phyloP scores from a whole-genome alignment of 2,888 invertebrate species.

The Cephus rjabovi region DNA sequence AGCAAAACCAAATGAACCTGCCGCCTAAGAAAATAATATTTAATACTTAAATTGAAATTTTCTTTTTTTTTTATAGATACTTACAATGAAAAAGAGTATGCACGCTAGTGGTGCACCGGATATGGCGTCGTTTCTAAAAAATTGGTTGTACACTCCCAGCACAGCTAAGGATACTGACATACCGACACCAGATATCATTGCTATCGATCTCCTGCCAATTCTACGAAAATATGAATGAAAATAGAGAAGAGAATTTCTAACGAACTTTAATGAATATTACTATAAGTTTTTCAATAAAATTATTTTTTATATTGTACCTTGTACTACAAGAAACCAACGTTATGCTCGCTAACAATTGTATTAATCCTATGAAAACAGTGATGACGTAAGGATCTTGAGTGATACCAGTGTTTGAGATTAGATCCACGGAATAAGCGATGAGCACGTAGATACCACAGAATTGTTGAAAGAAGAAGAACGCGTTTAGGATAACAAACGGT shows the following conservation, averaged over 20 bases:
- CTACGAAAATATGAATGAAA: constrained; percentile 47
- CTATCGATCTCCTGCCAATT: constrained; percentile 69
- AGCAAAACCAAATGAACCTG: constrained; percentile 67
- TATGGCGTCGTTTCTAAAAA: constrained; percentile 41
- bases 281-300: neutral
- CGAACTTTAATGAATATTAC: constrained; percentile 17
- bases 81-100: constrained; percentile 54
- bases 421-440: constrained; percentile 36
- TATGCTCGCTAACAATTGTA: constrained; percentile 28
- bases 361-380: constrained; percentile 35
- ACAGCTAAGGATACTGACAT: constrained; percentile 67
- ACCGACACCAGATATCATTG: constrained; percentile 69
- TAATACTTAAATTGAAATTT: constrained; percentile 43
- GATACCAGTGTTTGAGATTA: constrained; percentile 29
- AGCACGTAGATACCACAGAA: constrained; percentile 39
- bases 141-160: constrained; percentile 63
- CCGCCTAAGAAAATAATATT: constrained; percentile 32
- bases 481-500: constrained; percentile 34
- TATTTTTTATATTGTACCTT: constrained; percentile 8
- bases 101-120: constrained; percentile 48
- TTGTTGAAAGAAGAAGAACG: constrained; percentile 40
- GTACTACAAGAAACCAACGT: constrained; percentile 26
- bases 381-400: constrained; percentile 34
- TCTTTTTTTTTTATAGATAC: neutral
- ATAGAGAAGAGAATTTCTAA: neutral